These are phyloP conservation scores for Dendronephthya gigantea DNA, from an alignment of 64 coral and sea anemone genomes.

Conservation along the genomic window DNA sequence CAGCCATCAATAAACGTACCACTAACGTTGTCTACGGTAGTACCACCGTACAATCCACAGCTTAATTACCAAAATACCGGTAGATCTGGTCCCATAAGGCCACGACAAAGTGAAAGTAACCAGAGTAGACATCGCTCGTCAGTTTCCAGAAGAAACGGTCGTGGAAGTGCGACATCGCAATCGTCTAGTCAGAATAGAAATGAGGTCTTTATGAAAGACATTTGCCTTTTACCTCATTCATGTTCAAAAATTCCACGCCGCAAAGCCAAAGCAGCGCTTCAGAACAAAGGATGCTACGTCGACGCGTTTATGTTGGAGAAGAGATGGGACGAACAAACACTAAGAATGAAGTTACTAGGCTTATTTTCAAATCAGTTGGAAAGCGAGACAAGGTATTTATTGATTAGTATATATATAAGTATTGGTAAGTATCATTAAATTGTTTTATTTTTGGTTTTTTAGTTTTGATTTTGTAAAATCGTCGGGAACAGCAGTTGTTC, in stretches of 20 bases:
- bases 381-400: neutral
- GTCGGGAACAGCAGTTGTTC: neutral
- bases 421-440: neutral
- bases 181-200: neutral
- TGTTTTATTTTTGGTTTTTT: neutral
- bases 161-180: neutral
- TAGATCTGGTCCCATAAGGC: neutral
- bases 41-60: neutral
- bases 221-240: neutral
- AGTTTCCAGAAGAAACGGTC: neutral
- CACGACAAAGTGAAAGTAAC: neutral
- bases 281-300: neutral
- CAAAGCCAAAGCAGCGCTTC: neutral
- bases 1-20: neutral
- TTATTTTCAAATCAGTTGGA: neutral
- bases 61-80: neutral
- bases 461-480: neutral
- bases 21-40: neutral
- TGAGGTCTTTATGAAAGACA: neutral
- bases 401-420: too few species aligned
- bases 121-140: neutral
- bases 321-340: neutral
- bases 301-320: neutral
- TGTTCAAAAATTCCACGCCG: neutral
- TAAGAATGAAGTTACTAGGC: neutral